Conservation (phyloP, 2,888 invertebrate species). For the Chesias legatella region DNA sequence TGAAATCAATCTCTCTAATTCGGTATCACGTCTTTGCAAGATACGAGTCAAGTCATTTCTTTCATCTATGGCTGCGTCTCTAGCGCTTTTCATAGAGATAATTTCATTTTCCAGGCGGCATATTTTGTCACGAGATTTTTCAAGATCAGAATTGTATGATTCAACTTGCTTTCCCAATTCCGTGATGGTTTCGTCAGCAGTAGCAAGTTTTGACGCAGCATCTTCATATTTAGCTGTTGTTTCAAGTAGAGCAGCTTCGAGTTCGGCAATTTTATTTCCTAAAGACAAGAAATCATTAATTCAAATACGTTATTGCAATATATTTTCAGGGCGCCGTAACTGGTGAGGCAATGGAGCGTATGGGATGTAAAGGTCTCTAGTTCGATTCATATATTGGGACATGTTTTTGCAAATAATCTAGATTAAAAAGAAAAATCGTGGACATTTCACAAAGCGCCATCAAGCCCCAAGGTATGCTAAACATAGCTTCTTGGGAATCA, state of each 20-base stretch:
- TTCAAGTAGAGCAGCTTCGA: conserved; percentile 78
- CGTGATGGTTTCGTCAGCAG: conserved; percentile 81
- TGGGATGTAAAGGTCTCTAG: too few species aligned
- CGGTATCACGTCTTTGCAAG: conserved; percentile 85
- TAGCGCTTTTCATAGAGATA: conserved; percentile 83
- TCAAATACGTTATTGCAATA: too few species aligned
- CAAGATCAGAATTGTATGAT: conserved; percentile 82
- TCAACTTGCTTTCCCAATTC: conserved; percentile 84
- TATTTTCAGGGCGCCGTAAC: too few species aligned
- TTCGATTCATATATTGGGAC: too few species aligned
- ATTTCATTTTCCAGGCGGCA: conserved; percentile 84
- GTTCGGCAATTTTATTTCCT: conserved; percentile 80
- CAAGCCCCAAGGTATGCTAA: too few species aligned
- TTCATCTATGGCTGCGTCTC: conserved; percentile 86
- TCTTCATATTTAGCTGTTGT: conserved; percentile 83
- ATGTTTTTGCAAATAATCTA: too few species aligned
- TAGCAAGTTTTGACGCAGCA: conserved; percentile 80
- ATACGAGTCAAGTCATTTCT: conserved; percentile 86
- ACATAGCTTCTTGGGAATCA: too few species aligned
- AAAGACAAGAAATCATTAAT: conserved; percentile 9
- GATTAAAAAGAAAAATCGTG: too few species aligned
- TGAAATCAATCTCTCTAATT: conserved; percentile 85
- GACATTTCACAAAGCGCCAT: too few species aligned
- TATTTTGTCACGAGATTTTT: conserved; percentile 82
- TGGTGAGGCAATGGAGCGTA: too few species aligned